These are phyloP conservation scores for Odontothrips loti DNA, from an alignment of 2,888 invertebrate genomes.

Conservation along the genomic window DNA sequence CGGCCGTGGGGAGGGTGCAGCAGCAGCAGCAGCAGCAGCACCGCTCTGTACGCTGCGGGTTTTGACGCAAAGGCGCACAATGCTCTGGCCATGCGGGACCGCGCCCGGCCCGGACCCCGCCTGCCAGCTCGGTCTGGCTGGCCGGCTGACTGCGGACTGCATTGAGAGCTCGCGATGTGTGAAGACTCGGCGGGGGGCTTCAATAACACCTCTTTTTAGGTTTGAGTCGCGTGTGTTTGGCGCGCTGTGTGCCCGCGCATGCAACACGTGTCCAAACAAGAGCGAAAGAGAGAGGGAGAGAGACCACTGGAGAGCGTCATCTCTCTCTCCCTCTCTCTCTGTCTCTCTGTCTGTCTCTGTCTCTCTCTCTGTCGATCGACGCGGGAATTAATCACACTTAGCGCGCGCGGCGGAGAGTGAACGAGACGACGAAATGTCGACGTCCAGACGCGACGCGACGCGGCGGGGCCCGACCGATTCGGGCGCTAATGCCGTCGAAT, in stretches of 20 bases:
- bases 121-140: background rate
- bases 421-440: background rate
- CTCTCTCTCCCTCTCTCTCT: too few species aligned
- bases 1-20: background rate
- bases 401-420: background rate
- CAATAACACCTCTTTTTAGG: slow-evolving; percentile 22
- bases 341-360: too few species aligned
- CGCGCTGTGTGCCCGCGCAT: background rate
- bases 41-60: background rate
- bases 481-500: too few species aligned
- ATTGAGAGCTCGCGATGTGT: slow-evolving; percentile 26
- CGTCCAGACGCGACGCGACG: background rate
- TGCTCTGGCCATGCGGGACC: background rate
- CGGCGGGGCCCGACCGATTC: background rate
- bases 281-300: background rate
- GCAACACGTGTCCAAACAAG: background rate
- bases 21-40: background rate
- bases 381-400: background rate
- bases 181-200: slow-evolving; percentile 13
- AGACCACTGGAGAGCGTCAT: background rate
- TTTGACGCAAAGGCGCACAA: background rate
- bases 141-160: background rate
- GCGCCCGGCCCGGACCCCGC: too few species aligned
- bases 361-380: too few species aligned
- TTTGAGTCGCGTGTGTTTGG: background rate